Conservation (phyloP, 2,797 vertebrate species). For the Heliangelus exortis region DNA sequence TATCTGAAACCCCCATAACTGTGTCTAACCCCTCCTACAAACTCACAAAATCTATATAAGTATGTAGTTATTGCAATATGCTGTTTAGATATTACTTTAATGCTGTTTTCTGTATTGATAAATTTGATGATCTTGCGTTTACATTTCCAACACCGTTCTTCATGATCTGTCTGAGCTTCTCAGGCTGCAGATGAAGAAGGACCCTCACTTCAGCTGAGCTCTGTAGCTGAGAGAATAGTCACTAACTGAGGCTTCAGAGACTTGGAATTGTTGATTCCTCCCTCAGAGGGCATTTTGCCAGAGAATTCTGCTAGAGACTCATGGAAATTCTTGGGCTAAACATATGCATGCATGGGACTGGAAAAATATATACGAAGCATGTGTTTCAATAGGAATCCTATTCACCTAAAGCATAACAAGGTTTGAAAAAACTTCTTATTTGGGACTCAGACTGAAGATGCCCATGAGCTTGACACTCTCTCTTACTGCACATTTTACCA, state of each 20-base stretch:
- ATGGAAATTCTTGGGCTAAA: slow-evolving; percentile 61
- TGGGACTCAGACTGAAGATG: neutral
- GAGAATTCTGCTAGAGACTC: slow-evolving; percentile 46
- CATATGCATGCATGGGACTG: slow-evolving; percentile 34
- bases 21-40: neutral
- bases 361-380: slow-evolving; percentile 48
- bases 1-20: neutral
- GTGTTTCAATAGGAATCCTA: slow-evolving; percentile 29
- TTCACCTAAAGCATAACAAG: neutral
- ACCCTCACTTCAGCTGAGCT: neutral
- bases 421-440: slow-evolving; percentile 8
- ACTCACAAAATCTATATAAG: neutral
- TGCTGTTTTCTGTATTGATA: neutral
- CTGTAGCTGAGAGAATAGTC: neutral
- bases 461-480: neutral
- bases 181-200: neutral
- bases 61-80: neutral
- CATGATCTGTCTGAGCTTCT: neutral
- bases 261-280: slow-evolving; percentile 17
- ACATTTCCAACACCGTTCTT: neutral
- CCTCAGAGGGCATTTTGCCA: slow-evolving; percentile 34
- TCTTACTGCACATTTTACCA: neutral
- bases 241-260: neutral
- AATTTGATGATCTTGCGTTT: neutral
- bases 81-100: neutral